These are phyloP conservation scores for Noctua janthina DNA, from an alignment of 2,888 invertebrate genomes.

Conservation along the genomic window DNA sequence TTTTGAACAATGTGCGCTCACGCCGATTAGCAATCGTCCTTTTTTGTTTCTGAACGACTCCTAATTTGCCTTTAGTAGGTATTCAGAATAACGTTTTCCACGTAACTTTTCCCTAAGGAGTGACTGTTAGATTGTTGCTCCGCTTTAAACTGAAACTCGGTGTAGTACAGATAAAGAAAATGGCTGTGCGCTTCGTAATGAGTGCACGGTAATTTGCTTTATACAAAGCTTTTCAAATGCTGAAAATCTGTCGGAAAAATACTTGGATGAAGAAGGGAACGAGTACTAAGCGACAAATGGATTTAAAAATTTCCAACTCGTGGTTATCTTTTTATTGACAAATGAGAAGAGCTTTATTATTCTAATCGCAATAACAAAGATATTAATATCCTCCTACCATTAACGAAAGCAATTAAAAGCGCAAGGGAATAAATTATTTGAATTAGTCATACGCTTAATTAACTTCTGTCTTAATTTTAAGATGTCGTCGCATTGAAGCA, in stretches of 20 bases:
- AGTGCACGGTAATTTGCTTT: conserved; percentile 45
- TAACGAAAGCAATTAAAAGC: conserved; percentile 36
- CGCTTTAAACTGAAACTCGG: conserved; percentile 28
- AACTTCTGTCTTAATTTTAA: conserved; percentile 62
- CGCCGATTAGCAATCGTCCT: conserved; percentile 54
- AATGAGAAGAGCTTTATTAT: conserved; percentile 1
- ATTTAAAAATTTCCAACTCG: background rate
- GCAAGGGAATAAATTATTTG: conserved; percentile 44
- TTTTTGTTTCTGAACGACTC: conserved; percentile 42
- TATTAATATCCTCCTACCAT: conserved; percentile 36
- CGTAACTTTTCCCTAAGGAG: conserved; percentile 51
- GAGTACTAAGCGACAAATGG: background rate
- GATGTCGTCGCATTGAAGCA: conserved; percentile 51
- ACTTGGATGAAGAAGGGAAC: background rate
- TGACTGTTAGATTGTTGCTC: conserved; percentile 24
- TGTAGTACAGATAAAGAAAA: conserved; percentile 57
- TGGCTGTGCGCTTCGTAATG: conserved; percentile 40
- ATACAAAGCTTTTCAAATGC: conserved; percentile 25
- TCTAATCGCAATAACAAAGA: conserved; percentile 15
- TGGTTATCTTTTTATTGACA: background rate
- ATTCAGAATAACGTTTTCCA: conserved; percentile 41
- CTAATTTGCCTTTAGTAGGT: conserved; percentile 49
- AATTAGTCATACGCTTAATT: conserved; percentile 62
- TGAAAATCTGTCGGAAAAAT: conserved; percentile 6
- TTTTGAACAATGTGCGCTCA: conserved; percentile 45